Percentiles rank a stretch among this genome's conserved stretches.
These are phyloP conservation scores for Notocelia uddmanniana DNA, from an alignment of 2,888 invertebrate genomes.

Conservation along the genomic window DNA sequence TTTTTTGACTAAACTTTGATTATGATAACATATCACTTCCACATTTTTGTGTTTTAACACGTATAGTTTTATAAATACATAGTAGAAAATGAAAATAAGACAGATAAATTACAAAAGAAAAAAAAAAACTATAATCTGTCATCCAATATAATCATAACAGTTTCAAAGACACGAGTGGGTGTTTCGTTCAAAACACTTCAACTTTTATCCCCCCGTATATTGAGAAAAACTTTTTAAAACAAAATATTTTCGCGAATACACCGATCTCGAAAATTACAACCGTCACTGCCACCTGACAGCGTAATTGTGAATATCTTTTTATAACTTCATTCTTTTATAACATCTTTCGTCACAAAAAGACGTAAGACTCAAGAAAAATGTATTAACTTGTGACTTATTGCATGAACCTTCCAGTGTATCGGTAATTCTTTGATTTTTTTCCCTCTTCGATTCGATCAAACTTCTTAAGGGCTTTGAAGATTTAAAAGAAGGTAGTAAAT, in stretches of 20 bases:
- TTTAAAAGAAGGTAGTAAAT: slow-evolving; percentile 69
- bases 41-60: too few species aligned
- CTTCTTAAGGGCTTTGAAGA: slow-evolving; percentile 71
- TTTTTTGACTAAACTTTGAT: too few species aligned
- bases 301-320: slow-evolving; percentile 72
- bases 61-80: too few species aligned
- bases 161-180: slow-evolving; percentile 14
- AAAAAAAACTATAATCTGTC: background rate
- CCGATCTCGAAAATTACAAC: slow-evolving; percentile 62
- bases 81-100: too few species aligned
- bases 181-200: slow-evolving; percentile 40
- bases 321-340: slow-evolving; percentile 49
- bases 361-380: background rate
- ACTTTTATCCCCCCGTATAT: slow-evolving; percentile 61
- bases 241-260: slow-evolving; percentile 61
- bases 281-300: slow-evolving; percentile 74
- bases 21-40: too few species aligned
- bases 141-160: slow-evolving; percentile 8
- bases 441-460: slow-evolving; percentile 74
- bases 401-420: background rate
- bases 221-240: slow-evolving; percentile 61
- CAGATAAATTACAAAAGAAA: background rate
- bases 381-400: slow-evolving; percentile 1
- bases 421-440: slow-evolving; percentile 73
- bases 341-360: background rate